Evolutionary conservation across 1,140 invertebrate species (phyloP).

Genomic region (Hypothenemus hampei): DNA sequence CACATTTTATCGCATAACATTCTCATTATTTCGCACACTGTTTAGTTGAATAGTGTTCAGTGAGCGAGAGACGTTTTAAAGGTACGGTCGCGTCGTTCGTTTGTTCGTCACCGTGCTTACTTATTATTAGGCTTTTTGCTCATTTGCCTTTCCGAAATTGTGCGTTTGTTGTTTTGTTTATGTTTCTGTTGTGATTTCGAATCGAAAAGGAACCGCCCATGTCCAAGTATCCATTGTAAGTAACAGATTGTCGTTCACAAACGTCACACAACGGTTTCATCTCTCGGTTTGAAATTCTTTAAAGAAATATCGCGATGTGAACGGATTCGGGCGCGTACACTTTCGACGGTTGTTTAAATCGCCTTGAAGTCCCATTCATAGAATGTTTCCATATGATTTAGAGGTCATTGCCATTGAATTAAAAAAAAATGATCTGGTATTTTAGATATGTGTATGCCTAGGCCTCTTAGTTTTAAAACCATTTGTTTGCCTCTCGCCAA

Average conservation of each 20-base stretch:
- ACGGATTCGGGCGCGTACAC: neutral
- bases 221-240: conserved; percentile 19
- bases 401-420: conserved; percentile 29
- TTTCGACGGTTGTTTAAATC: conserved; percentile 14
- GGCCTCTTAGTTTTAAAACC: too few species aligned
- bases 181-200: conserved; percentile 7
- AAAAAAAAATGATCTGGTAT: conserved; percentile 15
- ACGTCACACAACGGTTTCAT: too few species aligned
- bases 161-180: conserved; percentile 7
- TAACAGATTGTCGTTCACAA: too few species aligned
- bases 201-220: conserved; percentile 17
- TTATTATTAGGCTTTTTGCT: conserved; percentile 1
- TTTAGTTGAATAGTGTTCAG: too few species aligned
- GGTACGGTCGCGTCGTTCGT: conserved; percentile 11
- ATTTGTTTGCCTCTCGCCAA: too few species aligned
- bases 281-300: too few species aligned
- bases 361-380: conserved; percentile 32
- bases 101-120: too few species aligned
- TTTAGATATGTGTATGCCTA: conserved; percentile 23
- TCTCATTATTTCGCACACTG: too few species aligned
- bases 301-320: conserved; percentile 7
- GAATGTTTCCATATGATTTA: conserved; percentile 27
- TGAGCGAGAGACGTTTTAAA: conserved; percentile 16
- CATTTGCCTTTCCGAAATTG: neutral
- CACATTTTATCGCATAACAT: too few species aligned